Percentiles rank a stretch among this genome's conserved stretches.
Conservation (phyloP, 2,113 vertebrate species). For the Gallinago jamesoni region DNA sequence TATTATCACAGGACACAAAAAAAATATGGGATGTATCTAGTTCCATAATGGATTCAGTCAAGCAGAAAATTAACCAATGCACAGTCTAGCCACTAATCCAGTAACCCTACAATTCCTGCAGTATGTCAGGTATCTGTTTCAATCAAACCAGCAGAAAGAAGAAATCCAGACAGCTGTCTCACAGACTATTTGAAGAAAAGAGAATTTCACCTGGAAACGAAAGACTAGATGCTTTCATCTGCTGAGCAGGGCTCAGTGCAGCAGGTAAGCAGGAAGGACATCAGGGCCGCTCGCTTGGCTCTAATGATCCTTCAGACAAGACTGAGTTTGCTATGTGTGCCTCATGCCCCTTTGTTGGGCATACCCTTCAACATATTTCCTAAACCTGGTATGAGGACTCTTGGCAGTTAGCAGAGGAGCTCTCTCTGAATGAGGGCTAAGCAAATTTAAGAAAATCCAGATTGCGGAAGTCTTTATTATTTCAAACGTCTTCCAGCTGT, state of each 20-base stretch:
- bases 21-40: conserved; percentile 12
- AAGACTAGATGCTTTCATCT: background rate
- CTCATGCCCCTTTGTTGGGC: background rate
- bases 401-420: background rate
- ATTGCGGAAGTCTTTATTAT: background rate
- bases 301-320: background rate
- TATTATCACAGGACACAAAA: background rate
- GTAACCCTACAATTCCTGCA: background rate
- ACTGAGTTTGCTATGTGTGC: background rate
- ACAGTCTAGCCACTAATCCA: background rate
- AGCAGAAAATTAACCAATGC: conserved; percentile 29
- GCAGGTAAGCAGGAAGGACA: background rate
- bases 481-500: background rate
- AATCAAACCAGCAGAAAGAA: background rate
- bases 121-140: conserved; percentile 2
- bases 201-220: background rate
- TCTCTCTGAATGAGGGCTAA: background rate
- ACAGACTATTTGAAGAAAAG: background rate
- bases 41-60: background rate
- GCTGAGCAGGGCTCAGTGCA: background rate
- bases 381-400: background rate
- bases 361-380: background rate
- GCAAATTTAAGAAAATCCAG: background rate
- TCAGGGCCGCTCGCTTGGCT: background rate
- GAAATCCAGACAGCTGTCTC: background rate